Base-by-base conservation (phyloP, 1,140 invertebrate genomes). In the Macrosteles quadrilineatus region DNA sequence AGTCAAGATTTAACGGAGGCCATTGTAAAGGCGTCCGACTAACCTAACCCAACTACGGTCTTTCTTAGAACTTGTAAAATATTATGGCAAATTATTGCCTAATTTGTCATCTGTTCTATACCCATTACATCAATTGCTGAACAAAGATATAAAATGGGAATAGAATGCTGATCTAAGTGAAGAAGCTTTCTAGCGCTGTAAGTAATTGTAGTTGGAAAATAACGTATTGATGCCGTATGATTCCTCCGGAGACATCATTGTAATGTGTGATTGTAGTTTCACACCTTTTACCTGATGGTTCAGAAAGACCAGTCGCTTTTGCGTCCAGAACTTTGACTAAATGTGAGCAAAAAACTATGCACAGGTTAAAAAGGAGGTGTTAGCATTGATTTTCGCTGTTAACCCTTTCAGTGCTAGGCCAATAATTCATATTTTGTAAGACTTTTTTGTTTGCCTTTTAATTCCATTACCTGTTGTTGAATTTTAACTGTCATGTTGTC, bases 281-380 rank as follows among this genome's bases (percentile, higher is more conserved):
- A 2, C 83, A 87, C 68, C 67, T 67, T 0, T 74, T 77, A 19
- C 14, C 72, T 21, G 76, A 83, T 73, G 78, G 77, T 11, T 40
- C 32, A 1, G 80, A 83, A 73, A 72, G 70, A 72, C 81, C 82
- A 3, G 78, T 85, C 30, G 80, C 79, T 11, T 84, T 80, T 76
- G 79, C 78, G 3, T 83, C 80, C 0, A 59, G 82, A 68, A 78
- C 78, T 1, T 67, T 87, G 23, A 76, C 73, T 64, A 80, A 81
- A 59, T 83, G 82, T 69, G 47, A 75, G 31, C n/a, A n/a, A 62
- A 23, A 23, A 31, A 31, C n/a, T 62, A 23, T 62, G 25, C 57
- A 21, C 57, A 62, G 27, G 25, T 62, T 29, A 25, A 62, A 62
- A 43, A 43, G 27, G 57, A 62, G 31, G 57, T 25, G 17, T 62